Base-by-base conservation (phyloP, 2,797 vertebrate genomes). In the Lepilemur septentrionalis region DNA sequence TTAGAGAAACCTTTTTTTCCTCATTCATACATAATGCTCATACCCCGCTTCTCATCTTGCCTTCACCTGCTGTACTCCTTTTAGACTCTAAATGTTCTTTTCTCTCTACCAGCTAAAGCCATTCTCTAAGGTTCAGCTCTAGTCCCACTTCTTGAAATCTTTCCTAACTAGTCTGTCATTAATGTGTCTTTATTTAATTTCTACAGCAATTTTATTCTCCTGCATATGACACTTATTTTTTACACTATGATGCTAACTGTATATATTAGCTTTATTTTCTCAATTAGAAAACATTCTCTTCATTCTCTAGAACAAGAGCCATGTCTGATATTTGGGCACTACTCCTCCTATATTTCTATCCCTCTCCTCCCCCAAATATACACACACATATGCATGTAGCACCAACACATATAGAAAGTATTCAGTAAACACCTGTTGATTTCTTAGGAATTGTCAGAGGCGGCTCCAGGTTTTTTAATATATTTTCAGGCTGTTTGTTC, bases 261-360 rank as follows among this genome's bases (percentile, higher is more conserved):
- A 12, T 94, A 38, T 96, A 69, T 95, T 92, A 61, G 59, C 93
- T 93, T 97, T 88, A 93, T 95, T 95, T 95, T 35, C 48, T 96
- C 57, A 85, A 48, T 78, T 95, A 73, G n/a, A 92, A 95, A 96
- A 48, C 50, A 81, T 79, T 92, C 48, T 96, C 70, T 80, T 92
- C 76, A 63, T 70, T 94, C 63, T 93, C 30, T 89, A 41, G 73
- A 43, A 67, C 79, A 96, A 96, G 48, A 86, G 52, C 28, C 20
- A 72, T 38, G 63, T 86, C 50, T 93, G 89, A 28, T 48, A 72
- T 94, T 93, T 96, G 57, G 43, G 1, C 30, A 73, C n/a, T 81
- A 72, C 18, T 61, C 61, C 59, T 80, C 67, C 67, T 80, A 7
- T 61, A 52, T 38, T 69, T 11, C 43, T 94, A 3, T 83, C 55